A percentile compares a stretch with the other conserved stretches of the same genome.
These are phyloP conservation scores for Pantelozetes paolii DNA, from an alignment of 2,888 invertebrate genomes.

Conservation along the genomic window DNA sequence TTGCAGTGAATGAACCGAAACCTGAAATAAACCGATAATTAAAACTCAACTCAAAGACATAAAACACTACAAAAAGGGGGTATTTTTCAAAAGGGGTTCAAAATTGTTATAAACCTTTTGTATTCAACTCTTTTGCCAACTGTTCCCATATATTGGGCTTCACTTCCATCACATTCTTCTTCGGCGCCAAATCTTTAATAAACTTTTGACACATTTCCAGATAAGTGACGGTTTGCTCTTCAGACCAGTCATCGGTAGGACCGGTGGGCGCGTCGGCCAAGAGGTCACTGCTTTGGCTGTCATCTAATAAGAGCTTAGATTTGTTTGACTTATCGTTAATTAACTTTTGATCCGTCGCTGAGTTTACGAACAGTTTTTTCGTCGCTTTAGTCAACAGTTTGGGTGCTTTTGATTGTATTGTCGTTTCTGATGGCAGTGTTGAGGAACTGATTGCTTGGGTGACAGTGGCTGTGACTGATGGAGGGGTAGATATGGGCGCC, in stretches of 20 bases:
- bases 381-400: neutral
- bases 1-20: neutral
- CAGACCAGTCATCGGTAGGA: neutral
- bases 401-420: neutral
- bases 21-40: neutral
- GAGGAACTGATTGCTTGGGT: neutral
- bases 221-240: neutral
- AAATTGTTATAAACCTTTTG: neutral
- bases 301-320: too few relatives aligned
- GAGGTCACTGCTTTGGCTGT: neutral
- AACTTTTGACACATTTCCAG: neutral
- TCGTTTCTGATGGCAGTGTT: neutral
- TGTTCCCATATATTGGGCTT: neutral
- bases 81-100: neutral
- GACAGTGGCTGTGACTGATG: neutral
- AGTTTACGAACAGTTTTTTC: neutral
- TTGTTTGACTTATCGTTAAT: neutral
- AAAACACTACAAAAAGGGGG: neutral
- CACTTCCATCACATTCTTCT: neutral
- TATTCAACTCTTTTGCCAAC: slow-evolving; percentile 1
- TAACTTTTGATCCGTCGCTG: neutral
- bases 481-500: neutral
- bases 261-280: neutral
- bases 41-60: neutral
- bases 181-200: neutral